Evolutionary conservation across 2,888 invertebrate genomes (phyloP).

Genomic region (Cybosia mesomella): DNA sequence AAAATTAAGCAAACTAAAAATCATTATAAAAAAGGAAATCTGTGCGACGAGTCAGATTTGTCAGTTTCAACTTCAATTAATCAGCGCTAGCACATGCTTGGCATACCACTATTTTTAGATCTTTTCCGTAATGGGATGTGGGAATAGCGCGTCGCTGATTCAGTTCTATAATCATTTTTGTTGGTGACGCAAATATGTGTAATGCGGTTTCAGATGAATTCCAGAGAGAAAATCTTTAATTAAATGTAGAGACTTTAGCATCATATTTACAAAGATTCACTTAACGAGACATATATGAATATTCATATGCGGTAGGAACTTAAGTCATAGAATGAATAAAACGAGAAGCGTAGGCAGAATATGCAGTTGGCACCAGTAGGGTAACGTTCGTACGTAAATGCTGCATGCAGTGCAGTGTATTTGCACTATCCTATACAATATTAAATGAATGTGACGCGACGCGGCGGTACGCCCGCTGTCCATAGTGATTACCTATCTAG

Average conservation of each 20-base stretch:
- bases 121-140: slow-evolving; percentile 51
- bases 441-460: slow-evolving; percentile 66
- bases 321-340: slow-evolving; percentile 27
- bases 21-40: slow-evolving; percentile 27
- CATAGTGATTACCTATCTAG: slow-evolving; percentile 69
- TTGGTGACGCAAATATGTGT: slow-evolving; percentile 47
- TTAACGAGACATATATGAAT: slow-evolving; percentile 26
- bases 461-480: slow-evolving; percentile 58
- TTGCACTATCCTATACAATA: slow-evolving; percentile 72
- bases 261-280: slow-evolving; percentile 14
- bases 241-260: not conserved
- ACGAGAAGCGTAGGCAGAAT: slow-evolving; percentile 34
- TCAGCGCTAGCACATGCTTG: slow-evolving; percentile 54
- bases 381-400: slow-evolving; percentile 46
- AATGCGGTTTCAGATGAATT: slow-evolving; percentile 38
- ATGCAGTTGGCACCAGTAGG: slow-evolving; percentile 41
- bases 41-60: slow-evolving; percentile 43
- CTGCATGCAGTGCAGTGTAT: slow-evolving; percentile 51
- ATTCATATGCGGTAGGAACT: slow-evolving; percentile 11
- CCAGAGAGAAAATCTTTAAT: slow-evolving; percentile 13
- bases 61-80: slow-evolving; percentile 62
- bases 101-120: slow-evolving; percentile 54
- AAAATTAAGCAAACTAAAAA: not conserved
- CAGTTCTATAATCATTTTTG: slow-evolving; percentile 47
- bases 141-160: slow-evolving; percentile 48